phyloP scores from a whole-genome alignment of 2,888 invertebrate species.

The Beris morrisii region DNA sequence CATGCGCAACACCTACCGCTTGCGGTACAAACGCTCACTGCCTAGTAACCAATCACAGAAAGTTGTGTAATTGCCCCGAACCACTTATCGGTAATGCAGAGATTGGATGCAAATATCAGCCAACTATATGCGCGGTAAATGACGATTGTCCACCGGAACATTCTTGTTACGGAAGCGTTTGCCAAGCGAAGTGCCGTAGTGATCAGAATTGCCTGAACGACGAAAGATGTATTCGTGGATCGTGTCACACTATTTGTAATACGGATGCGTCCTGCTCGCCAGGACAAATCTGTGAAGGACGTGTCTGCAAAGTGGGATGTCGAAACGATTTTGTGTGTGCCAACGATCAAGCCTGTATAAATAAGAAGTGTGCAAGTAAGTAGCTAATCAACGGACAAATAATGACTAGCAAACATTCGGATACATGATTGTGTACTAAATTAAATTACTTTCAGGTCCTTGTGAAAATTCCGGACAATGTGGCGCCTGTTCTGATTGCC shows the following conservation, averaged over 20 bases:
- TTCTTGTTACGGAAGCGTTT: slow-evolving; percentile 76
- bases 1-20: slow-evolving; percentile 74
- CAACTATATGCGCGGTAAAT: slow-evolving; percentile 65
- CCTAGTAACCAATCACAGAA: slow-evolving; percentile 68
- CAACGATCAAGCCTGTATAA: slow-evolving; percentile 74
- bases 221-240: slow-evolving; percentile 81
- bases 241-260: slow-evolving; percentile 84
- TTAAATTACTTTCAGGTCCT: slow-evolving; percentile 64
- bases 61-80: slow-evolving; percentile 72
- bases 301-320: slow-evolving; percentile 84
- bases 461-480: slow-evolving; percentile 74
- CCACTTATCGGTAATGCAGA: slow-evolving; percentile 75
- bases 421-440: not conserved
- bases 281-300: slow-evolving; percentile 84
- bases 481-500: slow-evolving; percentile 81
- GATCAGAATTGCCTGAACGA: slow-evolving; percentile 81
- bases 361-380: slow-evolving; percentile 74
- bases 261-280: slow-evolving; percentile 78
- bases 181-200: slow-evolving; percentile 76
- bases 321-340: slow-evolving; percentile 80
- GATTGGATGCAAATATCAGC: slow-evolving; percentile 70
- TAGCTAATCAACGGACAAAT: slow-evolving; percentile 48
- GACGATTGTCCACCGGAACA: slow-evolving; percentile 72
- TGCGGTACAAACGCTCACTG: slow-evolving; percentile 86
- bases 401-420: not conserved